Evolutionary conservation across 2,797 vertebrate genomes (phyloP).

Genomic region (Hephaestus fuliginosus): DNA sequence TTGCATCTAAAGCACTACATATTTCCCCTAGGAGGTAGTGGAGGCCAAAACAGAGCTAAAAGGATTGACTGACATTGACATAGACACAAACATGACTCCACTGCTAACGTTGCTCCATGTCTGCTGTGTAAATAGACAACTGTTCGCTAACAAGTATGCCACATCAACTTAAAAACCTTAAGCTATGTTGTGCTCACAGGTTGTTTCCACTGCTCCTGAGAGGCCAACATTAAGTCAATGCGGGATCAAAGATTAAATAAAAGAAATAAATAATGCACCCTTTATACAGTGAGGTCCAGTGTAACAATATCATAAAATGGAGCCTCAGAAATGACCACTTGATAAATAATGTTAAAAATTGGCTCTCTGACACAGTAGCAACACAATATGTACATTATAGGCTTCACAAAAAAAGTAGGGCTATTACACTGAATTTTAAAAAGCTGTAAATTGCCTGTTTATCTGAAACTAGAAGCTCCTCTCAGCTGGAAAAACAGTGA

Average conservation of each 20-base stretch:
- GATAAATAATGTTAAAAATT: background rate
- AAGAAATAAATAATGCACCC: background rate
- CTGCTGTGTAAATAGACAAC: background rate
- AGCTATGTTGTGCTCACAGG: background rate
- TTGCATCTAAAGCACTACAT: background rate
- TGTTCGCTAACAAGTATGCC: background rate
- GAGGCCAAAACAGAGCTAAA: background rate
- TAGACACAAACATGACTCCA: no score
- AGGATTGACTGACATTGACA: background rate
- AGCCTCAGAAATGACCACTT: background rate
- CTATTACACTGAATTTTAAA: no score
- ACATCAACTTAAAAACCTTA: background rate
- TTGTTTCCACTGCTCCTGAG: background rate
- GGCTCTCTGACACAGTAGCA: background rate
- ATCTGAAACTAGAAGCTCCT: constrained; percentile 37
- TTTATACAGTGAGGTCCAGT: background rate
- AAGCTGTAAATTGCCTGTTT: background rate
- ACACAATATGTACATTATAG: background rate
- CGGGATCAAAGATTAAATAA: background rate
- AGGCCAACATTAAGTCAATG: background rate
- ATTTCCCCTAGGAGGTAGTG: background rate
- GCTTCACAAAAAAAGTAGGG: no score
- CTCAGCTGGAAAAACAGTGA: constrained; percentile 12
- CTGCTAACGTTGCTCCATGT: no score
- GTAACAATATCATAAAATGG: no score